Evolutionary conservation across 2,888 invertebrate species (phyloP).

Genomic region (Hydroisotoma schaefferi): DNA sequence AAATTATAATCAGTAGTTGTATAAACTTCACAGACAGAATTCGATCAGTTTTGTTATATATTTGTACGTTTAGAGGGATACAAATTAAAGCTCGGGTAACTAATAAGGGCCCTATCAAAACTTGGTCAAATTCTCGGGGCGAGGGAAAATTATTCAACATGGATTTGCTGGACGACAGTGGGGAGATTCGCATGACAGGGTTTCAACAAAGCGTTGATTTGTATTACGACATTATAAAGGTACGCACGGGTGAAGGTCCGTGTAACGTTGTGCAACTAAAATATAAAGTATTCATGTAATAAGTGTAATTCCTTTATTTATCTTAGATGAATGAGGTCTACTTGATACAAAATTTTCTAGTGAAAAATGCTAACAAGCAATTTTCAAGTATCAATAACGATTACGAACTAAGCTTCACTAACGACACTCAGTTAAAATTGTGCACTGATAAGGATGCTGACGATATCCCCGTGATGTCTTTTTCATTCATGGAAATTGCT

Average conservation of each 20-base stretch:
- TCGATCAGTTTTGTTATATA: slow-evolving; percentile 1
- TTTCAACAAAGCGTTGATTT: slow-evolving; percentile 85
- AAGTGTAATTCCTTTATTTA: background rate
- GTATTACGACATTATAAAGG: slow-evolving; percentile 82
- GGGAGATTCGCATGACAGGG: slow-evolving; percentile 88
- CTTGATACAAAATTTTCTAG: slow-evolving; percentile 73
- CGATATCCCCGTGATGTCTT: slow-evolving; percentile 72
- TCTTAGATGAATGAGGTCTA: slow-evolving; percentile 74
- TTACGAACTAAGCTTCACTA: slow-evolving; percentile 87
- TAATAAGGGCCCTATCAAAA: slow-evolving; percentile 72
- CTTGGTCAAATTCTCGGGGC: slow-evolving; percentile 87
- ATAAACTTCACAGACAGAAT: background rate
- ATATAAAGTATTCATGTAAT: background rate
- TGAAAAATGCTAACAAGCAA: slow-evolving; percentile 94
- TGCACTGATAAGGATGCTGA: slow-evolving; percentile 57
- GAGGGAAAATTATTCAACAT: slow-evolving; percentile 92
- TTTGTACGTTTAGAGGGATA: slow-evolving; percentile 63
- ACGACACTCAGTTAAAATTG: slow-evolving; percentile 63
- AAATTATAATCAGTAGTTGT: no score
- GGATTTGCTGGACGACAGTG: slow-evolving; percentile 88
- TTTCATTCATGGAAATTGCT: slow-evolving; percentile 71
- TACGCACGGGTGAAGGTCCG: slow-evolving; percentile 51
- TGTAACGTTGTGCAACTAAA: background rate
- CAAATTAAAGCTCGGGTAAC: slow-evolving; percentile 85
- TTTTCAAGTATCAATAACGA: slow-evolving; percentile 81